phyloP scores from a whole-genome alignment of 2,113 vertebrate species.

The Anseranas semipalmata region DNA sequence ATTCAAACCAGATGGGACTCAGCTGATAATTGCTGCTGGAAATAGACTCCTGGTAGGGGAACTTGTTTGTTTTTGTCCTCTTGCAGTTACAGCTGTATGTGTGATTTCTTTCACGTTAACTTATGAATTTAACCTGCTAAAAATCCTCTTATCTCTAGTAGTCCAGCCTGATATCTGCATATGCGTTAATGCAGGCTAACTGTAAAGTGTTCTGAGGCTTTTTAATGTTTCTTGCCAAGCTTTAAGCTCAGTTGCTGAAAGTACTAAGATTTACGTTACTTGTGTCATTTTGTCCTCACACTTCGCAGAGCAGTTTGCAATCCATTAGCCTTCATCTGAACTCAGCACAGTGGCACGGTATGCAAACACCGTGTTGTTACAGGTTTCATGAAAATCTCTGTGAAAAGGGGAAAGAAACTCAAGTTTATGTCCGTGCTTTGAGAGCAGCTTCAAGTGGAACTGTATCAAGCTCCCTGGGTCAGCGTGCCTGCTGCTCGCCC shows the following conservation, averaged over 20 bases:
- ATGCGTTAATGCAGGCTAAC: neutral
- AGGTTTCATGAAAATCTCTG: neutral
- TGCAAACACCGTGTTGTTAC: neutral
- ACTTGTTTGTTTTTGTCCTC: neutral
- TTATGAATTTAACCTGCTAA: neutral
- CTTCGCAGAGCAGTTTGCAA: rapidly evolving
- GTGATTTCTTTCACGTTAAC: neutral
- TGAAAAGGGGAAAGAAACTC: neutral
- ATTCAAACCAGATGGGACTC: conserved; percentile 96
- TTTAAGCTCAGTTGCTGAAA: neutral
- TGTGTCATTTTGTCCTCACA: rapidly evolving
- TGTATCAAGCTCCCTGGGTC: rapidly evolving
- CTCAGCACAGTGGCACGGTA: rapidly evolving
- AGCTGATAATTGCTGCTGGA: conserved; percentile 95
- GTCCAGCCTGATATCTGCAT: neutral
- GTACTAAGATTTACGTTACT: neutral
- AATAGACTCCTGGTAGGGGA: conserved; percentile 90
- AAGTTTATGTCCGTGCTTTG: rapidly evolving
- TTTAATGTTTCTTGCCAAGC: neutral
- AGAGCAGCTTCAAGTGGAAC: neutral
- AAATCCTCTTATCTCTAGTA: neutral
- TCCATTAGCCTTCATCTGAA: neutral
- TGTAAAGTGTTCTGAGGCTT: neutral
- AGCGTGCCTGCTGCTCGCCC: neutral
- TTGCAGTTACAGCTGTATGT: neutral